Base-by-base conservation (phyloP, 2,888 invertebrate genomes). In the Dilophus febrilis region DNA sequence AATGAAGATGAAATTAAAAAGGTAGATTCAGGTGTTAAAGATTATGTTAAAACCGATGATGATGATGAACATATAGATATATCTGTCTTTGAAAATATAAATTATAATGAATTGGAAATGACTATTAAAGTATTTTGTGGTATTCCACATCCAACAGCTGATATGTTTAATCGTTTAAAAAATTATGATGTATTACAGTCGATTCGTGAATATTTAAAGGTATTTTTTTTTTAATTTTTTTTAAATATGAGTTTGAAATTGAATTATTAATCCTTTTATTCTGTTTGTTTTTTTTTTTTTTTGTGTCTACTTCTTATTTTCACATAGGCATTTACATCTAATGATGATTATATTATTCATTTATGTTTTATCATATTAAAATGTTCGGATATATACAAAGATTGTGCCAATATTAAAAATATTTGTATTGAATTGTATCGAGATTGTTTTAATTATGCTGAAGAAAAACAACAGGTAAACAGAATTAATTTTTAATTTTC, bases 301-400 rank as follows among this genome's bases (percentile, higher is more conserved):
- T 31, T 28, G 38, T 40, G 28, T 40, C 39, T 38, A 31, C 40
- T 27, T 30, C 32, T 41, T 28, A 22, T 22, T 22, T 22, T 8
- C 8, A 22, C 8, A 22, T 27, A 63, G 63, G 49, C 50, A 48
- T 57, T 53, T 35, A 48, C n/a, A n/a, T n/a, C 44, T 27, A 55
- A 50, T 3, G 58, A 62, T 16, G 53, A 59, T 18, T 57, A 61
- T 38, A 41, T 64, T 13, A 49, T 57, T 16, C 40, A 57, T 34
- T 50, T 60, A 3, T 50, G 58, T n/a, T 63, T 58, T 31, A 57
- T 60, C n/a, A 50, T 59, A 6, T 45, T 63, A 3, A 64, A 63
- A 47, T 57, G 58, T 40, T 58, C 54, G 1, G 54, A 60, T 40
- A 46, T 62, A 13, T 49, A 60, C 0, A 45, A 55, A 37, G 42